Evolutionary conservation across 2,797 vertebrate species (phyloP).

Genomic region (Chaetodon trifasciatus): DNA sequence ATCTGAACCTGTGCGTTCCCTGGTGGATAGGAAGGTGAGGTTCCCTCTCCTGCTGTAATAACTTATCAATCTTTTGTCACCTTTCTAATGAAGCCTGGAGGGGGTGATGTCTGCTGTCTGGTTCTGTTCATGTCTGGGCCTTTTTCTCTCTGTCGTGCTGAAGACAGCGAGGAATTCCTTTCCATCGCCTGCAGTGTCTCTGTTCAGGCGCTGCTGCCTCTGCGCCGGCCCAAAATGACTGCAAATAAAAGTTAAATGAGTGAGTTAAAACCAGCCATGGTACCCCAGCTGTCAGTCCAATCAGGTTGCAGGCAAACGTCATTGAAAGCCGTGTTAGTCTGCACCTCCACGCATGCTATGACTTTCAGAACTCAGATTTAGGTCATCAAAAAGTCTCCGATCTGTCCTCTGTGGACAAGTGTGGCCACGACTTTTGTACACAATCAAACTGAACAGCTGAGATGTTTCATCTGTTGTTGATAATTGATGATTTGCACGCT

Average conservation of each 20-base stretch:
- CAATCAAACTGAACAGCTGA: neutral
- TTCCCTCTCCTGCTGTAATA: neutral
- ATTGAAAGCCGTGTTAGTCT: neutral
- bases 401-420: too few species aligned
- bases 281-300: too few species aligned
- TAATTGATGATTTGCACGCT: neutral
- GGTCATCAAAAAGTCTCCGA: neutral
- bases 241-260: neutral
- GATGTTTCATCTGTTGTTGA: neutral
- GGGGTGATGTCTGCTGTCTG: neutral
- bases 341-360: neutral
- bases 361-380: neutral
- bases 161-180: neutral
- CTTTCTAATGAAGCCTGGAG: constrained; percentile 25
- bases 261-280: too few species aligned
- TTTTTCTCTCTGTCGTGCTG: constrained; percentile 11
- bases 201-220: neutral
- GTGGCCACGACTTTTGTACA: neutral
- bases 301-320: neutral
- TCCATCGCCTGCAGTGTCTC: neutral
- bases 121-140: constrained; percentile 9
- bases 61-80: constrained; percentile 22
- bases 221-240: neutral
- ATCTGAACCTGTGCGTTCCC: neutral
- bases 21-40: neutral